Evolutionary conservation across 2,888 invertebrate species (phyloP).

Genomic region (Strigamia maritima): DNA sequence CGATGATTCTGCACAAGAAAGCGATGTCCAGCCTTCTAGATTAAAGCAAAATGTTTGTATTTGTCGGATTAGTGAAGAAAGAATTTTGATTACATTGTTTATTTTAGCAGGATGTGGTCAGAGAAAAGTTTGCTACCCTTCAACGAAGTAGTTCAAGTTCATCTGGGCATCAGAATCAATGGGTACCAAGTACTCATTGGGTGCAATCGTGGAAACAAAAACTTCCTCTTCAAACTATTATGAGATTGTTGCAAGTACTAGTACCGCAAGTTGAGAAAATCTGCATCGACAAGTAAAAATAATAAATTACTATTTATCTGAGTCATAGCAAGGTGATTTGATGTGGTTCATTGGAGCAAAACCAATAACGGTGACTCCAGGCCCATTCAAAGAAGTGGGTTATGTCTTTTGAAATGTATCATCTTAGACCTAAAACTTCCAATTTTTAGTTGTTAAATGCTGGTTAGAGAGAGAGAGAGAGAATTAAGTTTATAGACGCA

Average conservation of each 20-base stretch:
- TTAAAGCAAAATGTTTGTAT: conserved; percentile 34
- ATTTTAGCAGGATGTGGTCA: background rate
- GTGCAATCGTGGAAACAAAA: conserved; percentile 94
- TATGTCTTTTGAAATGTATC: too few relatives aligned
- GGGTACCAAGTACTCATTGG: conserved; percentile 96
- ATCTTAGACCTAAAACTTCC: too few relatives aligned
- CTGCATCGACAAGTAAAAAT: conserved; percentile 91
- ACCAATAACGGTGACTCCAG: too few relatives aligned
- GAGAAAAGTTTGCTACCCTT: conserved; percentile 26
- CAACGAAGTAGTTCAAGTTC: conserved; percentile 39
- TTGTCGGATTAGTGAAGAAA: background rate
- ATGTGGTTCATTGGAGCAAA: too few relatives aligned
- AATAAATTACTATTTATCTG: too few relatives aligned
- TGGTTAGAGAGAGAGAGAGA: too few relatives aligned
- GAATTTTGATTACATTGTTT: background rate
- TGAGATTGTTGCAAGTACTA: conserved; percentile 94
- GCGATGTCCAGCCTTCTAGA: conserved; percentile 36
- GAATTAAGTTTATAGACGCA: too few relatives aligned
- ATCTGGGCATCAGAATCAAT: conserved; percentile 51
- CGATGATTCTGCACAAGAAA: background rate
- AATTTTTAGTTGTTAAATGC: too few relatives aligned
- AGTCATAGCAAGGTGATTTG: too few relatives aligned
- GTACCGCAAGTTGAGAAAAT: conserved; percentile 99
- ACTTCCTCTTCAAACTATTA: conserved; percentile 96
- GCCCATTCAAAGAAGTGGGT: too few relatives aligned